These are phyloP conservation scores for Amia ocellicauda DNA, from an alignment of 2,113 vertebrate genomes.

Conservation along the genomic window DNA sequence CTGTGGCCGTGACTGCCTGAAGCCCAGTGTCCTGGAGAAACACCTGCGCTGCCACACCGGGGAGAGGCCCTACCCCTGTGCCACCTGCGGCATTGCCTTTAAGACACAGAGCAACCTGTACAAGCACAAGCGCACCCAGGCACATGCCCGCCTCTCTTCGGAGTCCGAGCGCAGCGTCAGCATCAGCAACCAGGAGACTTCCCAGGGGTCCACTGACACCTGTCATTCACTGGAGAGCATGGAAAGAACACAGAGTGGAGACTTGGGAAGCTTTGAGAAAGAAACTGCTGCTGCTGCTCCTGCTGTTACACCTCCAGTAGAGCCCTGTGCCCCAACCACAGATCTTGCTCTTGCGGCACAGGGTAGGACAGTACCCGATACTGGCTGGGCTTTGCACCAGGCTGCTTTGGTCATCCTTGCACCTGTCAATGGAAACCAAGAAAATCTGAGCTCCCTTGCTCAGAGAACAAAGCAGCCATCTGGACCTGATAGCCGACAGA, in stretches of 20 bases:
- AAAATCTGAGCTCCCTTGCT: constrained; percentile 15
- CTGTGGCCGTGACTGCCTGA: constrained; percentile 90
- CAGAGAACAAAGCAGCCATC: constrained; percentile 18
- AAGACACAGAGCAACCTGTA: constrained; percentile 98
- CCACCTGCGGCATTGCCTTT: constrained; percentile 85
- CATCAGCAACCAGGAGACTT: constrained; percentile 54
- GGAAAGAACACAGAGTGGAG: constrained; percentile 24
- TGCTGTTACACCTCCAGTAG: neutral
- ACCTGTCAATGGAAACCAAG: constrained; percentile 29
- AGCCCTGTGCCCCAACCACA: constrained; percentile 2
- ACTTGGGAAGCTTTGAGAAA: constrained; percentile 35
- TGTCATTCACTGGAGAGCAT: constrained; percentile 44
- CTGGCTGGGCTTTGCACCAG: constrained; percentile 31
- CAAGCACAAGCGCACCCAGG: constrained; percentile 91
- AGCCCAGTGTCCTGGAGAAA: constrained; percentile 95
- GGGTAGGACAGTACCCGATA: constrained; percentile 16
- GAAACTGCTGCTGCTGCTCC: constrained; percentile 17
- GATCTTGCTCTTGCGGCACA: constrained; percentile 10
- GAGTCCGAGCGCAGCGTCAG: constrained; percentile 58
- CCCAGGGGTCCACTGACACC: constrained; percentile 49
- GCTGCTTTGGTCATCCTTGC: constrained; percentile 33
- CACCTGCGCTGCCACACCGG: constrained; percentile 95
- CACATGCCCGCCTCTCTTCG: constrained; percentile 74
- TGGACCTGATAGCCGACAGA: constrained; percentile 11
- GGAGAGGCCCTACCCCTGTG: constrained; percentile 88